Percentiles rank a stretch among this genome's conserved stretches.
Evolutionary conservation across 2,888 invertebrate genomes (phyloP).

Genomic region (Diarsia rubi): DNA sequence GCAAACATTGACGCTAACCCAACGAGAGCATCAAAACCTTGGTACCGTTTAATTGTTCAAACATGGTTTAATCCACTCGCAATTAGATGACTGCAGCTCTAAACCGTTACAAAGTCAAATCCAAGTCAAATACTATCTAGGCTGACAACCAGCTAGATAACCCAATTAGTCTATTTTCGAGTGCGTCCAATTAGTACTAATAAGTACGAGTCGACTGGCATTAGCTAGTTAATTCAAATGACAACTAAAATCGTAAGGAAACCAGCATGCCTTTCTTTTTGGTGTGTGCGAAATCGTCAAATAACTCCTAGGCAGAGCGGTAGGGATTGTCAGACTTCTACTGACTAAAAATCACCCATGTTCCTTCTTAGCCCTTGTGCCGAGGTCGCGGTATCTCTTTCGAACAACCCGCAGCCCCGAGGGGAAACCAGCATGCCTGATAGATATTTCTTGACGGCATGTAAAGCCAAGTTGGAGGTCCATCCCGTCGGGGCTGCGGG

Average conservation of each 20-base stretch:
- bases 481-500: too few relatives aligned
- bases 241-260: not conserved
- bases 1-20: conserved; percentile 13
- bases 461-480: too few relatives aligned
- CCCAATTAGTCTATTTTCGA: conserved; percentile 39
- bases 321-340: too few relatives aligned
- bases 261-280: too few relatives aligned
- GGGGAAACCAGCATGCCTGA: too few relatives aligned
- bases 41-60: conserved; percentile 4
- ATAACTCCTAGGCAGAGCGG: too few relatives aligned
- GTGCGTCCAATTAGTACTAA: conserved; percentile 26
- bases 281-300: too few relatives aligned
- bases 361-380: too few relatives aligned
- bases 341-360: too few relatives aligned
- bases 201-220: conserved; percentile 8
- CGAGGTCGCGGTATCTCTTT: too few relatives aligned
- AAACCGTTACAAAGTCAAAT: conserved; percentile 21
- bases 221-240: conserved; percentile 1
- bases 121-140: conserved; percentile 39
- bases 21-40: conserved; percentile 12
- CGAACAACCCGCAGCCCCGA: too few relatives aligned
- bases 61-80: conserved; percentile 26
- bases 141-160: conserved; percentile 43
- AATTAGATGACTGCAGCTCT: conserved; percentile 29
- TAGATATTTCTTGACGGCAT: too few relatives aligned